phyloP scores from a whole-genome alignment of 1,140 invertebrate species.

The Sogatella furcifera region DNA sequence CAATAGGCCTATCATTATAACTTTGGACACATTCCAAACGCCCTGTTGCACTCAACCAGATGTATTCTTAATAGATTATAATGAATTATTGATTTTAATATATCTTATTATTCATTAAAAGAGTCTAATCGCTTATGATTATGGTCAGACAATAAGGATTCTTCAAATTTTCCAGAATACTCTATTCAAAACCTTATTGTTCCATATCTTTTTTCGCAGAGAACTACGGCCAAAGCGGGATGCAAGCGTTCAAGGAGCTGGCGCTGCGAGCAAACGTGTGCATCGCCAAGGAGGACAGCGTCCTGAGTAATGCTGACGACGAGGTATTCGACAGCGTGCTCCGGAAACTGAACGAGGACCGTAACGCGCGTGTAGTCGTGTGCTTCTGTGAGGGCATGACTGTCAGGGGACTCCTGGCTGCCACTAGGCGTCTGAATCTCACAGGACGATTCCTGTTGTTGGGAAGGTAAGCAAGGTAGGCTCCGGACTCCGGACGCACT shows the following conservation, averaged over 20 bases:
- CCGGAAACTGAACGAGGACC: conserved; percentile 42
- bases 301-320: conserved; percentile 50
- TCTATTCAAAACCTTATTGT: no score
- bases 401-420: conserved; percentile 44
- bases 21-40: no score
- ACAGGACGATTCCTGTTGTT: conserved; percentile 49
- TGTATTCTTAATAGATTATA: no score
- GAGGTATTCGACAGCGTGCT: conserved; percentile 49
- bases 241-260: conserved; percentile 58
- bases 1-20: no score
- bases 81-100: no score
- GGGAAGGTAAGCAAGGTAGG: conserved; percentile 18
- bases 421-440: conserved; percentile 40
- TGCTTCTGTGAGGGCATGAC: conserved; percentile 77
- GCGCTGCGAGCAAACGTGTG: conserved; percentile 57
- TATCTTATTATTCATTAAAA: no score
- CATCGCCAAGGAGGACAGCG: conserved; percentile 56
- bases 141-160: no score
- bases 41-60: no score
- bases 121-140: no score
- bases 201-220: conserved; percentile 41
- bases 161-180: no score
- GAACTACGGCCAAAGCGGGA: conserved; percentile 73
- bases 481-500: neutral
- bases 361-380: conserved; percentile 56